Evolutionary conservation across 2,888 invertebrate species (phyloP).

Genomic region (Eupithecia pulchellata): DNA sequence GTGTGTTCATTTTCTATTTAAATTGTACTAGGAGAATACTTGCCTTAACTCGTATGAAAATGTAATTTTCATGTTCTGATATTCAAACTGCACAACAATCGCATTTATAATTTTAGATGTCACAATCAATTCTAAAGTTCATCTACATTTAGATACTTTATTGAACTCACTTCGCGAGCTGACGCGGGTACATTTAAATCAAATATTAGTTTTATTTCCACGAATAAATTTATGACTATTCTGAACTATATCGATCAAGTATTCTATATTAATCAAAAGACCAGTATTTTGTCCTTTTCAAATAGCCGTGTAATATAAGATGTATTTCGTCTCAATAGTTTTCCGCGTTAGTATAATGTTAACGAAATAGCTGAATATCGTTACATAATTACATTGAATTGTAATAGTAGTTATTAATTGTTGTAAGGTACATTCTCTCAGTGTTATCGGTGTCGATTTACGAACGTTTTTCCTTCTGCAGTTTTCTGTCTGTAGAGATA

Average conservation of each 20-base stretch:
- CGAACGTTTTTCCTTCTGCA: constrained; percentile 34
- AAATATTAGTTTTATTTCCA: neutral
- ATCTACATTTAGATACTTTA: constrained; percentile 22
- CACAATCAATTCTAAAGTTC: constrained; percentile 50
- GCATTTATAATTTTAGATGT: constrained; percentile 67
- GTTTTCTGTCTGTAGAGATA: constrained; percentile 31
- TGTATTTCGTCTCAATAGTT: neutral
- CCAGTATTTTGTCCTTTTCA: neutral
- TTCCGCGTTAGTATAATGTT: constrained; percentile 30
- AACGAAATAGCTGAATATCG: constrained; percentile 42
- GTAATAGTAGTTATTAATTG: constrained; percentile 61
- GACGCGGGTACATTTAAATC: constrained; percentile 13
- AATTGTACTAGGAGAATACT: constrained; percentile 60
- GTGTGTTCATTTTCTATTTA: constrained; percentile 72
- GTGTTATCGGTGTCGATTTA: constrained; percentile 57
- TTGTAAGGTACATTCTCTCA: constrained; percentile 57
- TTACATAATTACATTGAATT: constrained; percentile 43
- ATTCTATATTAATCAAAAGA: neutral
- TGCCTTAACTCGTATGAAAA: constrained; percentile 66
- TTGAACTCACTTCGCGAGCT: constrained; percentile 14
- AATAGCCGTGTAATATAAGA: neutral
- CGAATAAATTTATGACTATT: constrained; percentile 2
- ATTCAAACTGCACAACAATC: constrained; percentile 66
- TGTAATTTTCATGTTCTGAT: constrained; percentile 58
- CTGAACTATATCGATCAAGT: neutral